These are phyloP conservation scores for Homarus americanus DNA, from an alignment of 1,140 invertebrate genomes.

Conservation along the genomic window DNA sequence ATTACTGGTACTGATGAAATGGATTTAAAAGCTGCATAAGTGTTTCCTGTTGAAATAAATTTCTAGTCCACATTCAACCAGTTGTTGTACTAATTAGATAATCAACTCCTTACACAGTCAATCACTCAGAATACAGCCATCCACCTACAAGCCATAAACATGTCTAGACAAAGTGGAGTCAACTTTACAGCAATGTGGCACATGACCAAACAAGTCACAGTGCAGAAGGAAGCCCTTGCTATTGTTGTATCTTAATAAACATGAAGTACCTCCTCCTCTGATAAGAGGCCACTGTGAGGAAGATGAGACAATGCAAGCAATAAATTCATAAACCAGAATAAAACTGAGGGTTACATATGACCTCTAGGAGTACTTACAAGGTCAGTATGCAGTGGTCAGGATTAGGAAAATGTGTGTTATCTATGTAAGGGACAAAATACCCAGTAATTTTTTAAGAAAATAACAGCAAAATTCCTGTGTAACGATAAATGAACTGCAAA, in stretches of 20 bases:
- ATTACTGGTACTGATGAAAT: too few species aligned
- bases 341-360: not conserved
- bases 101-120: not conserved
- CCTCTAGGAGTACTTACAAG: not conserved
- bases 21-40: not conserved
- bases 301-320: not conserved
- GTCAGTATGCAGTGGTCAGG: too few species aligned
- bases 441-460: too few species aligned
- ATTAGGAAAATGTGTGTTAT: too few species aligned
- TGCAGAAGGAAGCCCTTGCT: constrained; percentile 45
- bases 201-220: constrained; percentile 7
- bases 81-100: not conserved
- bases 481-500: too few species aligned
- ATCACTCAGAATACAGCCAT: not conserved
- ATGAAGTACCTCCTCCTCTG: constrained; percentile 18
- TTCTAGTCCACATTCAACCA: not conserved
- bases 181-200: constrained; percentile 14
- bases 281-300: not conserved
- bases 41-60: not conserved
- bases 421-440: too few species aligned
- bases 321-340: not conserved
- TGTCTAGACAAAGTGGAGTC: not conserved
- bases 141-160: not conserved
- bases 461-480: too few species aligned
- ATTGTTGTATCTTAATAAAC: constrained; percentile 28